Evolutionary conservation across 2,888 invertebrate species (phyloP).

Genomic region (Ephialtes manifestator): DNA sequence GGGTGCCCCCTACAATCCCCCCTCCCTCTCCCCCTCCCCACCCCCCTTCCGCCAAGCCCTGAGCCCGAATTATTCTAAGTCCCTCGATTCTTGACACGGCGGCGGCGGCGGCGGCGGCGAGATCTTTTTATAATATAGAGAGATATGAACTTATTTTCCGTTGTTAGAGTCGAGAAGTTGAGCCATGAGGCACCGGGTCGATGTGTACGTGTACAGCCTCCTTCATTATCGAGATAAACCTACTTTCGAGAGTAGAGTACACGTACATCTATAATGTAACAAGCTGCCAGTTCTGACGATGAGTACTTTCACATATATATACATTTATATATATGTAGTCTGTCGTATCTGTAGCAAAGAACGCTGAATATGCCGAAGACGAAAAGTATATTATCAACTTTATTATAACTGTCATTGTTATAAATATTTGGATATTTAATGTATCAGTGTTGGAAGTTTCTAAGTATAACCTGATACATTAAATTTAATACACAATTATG

Average conservation of each 20-base stretch:
- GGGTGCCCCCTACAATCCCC: too few species aligned
- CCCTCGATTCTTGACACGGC: too few species aligned
- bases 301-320: conserved; percentile 43
- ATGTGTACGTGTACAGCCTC: conserved; percentile 57
- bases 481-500: too few species aligned
- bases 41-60: too few species aligned
- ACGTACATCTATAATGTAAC: conserved; percentile 58
- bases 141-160: too few species aligned
- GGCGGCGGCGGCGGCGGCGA: too few species aligned
- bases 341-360: conserved; percentile 42
- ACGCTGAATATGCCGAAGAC: conserved; percentile 57
- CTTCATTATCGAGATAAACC: conserved; percentile 71
- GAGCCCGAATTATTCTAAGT: too few species aligned
- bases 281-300: conserved; percentile 17
- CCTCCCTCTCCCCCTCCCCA: too few species aligned
- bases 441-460: too few species aligned
- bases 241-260: conserved; percentile 64
- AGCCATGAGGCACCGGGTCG: background rate
- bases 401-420: background rate
- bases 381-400: conserved; percentile 38
- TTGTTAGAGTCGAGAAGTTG: conserved; percentile 42
- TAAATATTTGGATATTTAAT: background rate
- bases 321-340: conserved; percentile 39
- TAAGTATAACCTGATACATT: too few species aligned
- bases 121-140: too few species aligned